phyloP scores from a whole-genome alignment of 2,797 vertebrate species.

The Alcedo quadribrachys region DNA sequence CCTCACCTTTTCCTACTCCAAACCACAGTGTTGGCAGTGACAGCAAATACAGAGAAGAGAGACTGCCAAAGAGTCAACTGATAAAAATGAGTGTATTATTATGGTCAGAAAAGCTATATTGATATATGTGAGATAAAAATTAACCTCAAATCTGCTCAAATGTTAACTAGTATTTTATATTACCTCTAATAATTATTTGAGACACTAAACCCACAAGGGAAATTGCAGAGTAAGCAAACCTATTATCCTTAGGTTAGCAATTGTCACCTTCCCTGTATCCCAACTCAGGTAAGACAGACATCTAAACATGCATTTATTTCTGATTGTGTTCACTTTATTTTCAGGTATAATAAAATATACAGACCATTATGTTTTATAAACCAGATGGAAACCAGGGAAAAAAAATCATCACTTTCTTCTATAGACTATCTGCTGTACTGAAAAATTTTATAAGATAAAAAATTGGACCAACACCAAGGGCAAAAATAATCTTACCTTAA shows the following conservation, averaged over 20 bases:
- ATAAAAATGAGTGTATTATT: neutral
- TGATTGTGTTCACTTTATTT: neutral
- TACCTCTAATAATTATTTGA: neutral
- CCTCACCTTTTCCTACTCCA: neutral
- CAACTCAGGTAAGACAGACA: neutral
- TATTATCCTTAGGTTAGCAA: neutral
- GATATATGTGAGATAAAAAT: neutral
- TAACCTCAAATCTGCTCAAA: neutral
- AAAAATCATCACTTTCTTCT: neutral
- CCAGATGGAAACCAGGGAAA: neutral
- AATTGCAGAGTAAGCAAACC: neutral
- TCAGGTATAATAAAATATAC: neutral
- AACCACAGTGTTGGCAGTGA: neutral
- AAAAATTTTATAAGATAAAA: neutral
- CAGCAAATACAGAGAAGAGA: neutral
- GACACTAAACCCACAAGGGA: neutral
- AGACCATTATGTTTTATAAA: neutral
- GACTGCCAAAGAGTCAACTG: neutral
- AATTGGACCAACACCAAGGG: neutral
- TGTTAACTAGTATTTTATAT: neutral
- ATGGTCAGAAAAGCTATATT: neutral
- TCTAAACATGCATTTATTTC: neutral
- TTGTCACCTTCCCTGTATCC: neutral
- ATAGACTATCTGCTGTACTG: neutral
- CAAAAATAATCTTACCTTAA: slow-evolving; percentile 8